Base-by-base conservation (phyloP, 2,113 vertebrate genomes). In the Jaculus jaculus region DNA sequence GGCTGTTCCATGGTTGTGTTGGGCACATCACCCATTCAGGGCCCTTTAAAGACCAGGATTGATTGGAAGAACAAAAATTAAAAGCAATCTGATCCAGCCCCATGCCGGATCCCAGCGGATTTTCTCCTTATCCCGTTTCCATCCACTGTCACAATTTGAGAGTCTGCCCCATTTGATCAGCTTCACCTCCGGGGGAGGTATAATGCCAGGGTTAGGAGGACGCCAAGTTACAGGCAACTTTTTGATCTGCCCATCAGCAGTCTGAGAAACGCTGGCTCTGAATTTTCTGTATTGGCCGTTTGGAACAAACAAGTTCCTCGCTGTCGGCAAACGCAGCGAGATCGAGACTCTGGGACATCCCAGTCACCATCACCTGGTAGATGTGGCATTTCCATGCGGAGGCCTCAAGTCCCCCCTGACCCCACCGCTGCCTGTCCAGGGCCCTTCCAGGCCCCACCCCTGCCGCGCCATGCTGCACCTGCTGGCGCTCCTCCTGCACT, bases 381-480 rank as follows among this genome's bases (percentile, higher is more conserved):
- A 98, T 97, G 98, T 94, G 97, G 95, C 85, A 77, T 92, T 98
- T 99, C 98, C 98, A 99, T 99, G 99, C 98, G 98, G 98, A 97
- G 98, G 97, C 96, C 79, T 95, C 97, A 15, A 23, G 97, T 98
- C 98, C 74, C 77, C 77, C 60, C 98, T 98, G 98, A 98, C 94
- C 97, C 98, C 87, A 96, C 96, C 77, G 94, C 97, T 23, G 97
- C 98, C 98, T 98, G 97, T 97, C 97, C 97, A 42, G 94, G 97
- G 97, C 98, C 97, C 97, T 96, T 97, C 94, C 24, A 69, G 86
- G 97, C 96, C 30, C 82, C 1, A 2, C 74, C 95, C 95, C 94
- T 81, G 73, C 94, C 84, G 92, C 97, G 98, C 98, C 99, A 99
- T 99, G 99, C 98, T 99, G 97, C 97, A 85, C 94, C 98, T 98